Percentiles rank a stretch among this genome's conserved stretches.
These are phyloP conservation scores for Neolamprologus tretocephalus DNA, from an alignment of 2,113 vertebrate genomes.

Conservation along the genomic window DNA sequence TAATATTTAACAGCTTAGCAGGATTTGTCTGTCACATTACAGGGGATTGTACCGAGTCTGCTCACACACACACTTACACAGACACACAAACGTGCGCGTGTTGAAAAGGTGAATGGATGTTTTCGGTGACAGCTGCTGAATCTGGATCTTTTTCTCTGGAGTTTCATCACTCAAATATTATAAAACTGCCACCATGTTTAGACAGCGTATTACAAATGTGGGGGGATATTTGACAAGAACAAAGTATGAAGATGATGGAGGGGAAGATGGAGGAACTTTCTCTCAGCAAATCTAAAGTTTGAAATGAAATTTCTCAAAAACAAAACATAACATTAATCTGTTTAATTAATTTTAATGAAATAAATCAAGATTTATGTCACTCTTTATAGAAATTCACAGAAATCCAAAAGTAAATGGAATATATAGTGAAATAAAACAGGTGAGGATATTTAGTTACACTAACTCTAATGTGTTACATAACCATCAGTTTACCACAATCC, in stretches of 20 bases:
- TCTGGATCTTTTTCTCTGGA: not conserved
- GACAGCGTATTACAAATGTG: not conserved
- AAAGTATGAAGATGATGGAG: not conserved
- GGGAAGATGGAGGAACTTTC: not conserved
- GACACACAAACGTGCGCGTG: not conserved
- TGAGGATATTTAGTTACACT: not conserved
- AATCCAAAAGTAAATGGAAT: not conserved
- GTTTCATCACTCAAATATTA: not conserved
- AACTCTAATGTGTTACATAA: not conserved
- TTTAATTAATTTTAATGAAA: not conserved
- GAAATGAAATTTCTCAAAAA: not conserved
- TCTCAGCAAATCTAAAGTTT: not conserved
- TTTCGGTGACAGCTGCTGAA: slow-evolving; percentile 6
- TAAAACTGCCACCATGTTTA: not conserved
- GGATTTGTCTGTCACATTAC: slow-evolving; percentile 65
- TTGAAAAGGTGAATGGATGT: slow-evolving; percentile 1
- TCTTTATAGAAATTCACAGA: not conserved
- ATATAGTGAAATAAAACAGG: not conserved
- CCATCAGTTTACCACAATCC: not conserved
- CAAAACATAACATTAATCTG: not conserved
- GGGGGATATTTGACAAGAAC: not conserved
- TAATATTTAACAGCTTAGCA: slow-evolving; percentile 66
- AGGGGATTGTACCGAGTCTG: slow-evolving; percentile 31
- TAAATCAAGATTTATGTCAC: fast-evolving
- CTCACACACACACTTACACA: not conserved